Conservation (phyloP, 2,888 invertebrate species). For the Cyaniris semiargus region DNA sequence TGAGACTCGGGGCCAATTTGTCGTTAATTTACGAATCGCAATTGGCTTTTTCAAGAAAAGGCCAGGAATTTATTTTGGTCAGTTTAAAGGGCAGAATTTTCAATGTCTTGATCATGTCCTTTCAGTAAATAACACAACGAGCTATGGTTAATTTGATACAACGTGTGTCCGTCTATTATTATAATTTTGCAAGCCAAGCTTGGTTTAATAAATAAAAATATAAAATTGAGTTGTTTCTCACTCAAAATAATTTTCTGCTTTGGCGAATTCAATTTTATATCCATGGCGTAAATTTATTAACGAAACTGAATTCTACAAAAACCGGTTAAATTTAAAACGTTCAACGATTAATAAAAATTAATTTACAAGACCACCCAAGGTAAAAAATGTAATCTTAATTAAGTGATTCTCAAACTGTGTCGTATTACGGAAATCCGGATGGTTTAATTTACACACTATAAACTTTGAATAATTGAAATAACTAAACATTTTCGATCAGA, state of each 20-base stretch:
- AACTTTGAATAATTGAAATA: neutral
- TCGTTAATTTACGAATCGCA: neutral
- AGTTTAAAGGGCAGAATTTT: too few relatives aligned
- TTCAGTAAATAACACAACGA: too few relatives aligned
- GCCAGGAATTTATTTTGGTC: neutral
- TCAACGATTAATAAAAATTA: slow-evolving; percentile 20
- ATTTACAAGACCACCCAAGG: slow-evolving; percentile 30
- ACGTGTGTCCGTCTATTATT: too few relatives aligned
- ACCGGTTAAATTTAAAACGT: neutral
- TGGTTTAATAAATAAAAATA: neutral
- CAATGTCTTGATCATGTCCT: too few relatives aligned
- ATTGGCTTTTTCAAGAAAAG: neutral
- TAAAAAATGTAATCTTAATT: slow-evolving; percentile 28
- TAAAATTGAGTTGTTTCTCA: neutral
- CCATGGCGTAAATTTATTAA: neutral
- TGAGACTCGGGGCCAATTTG: neutral
- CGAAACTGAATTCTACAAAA: neutral
- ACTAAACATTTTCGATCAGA: neutral
- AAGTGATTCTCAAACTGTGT: slow-evolving; percentile 22
- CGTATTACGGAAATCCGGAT: slow-evolving; percentile 27
- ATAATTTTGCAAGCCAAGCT: neutral
- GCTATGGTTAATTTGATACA: too few relatives aligned
- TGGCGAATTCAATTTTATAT: neutral
- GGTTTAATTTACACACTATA: slow-evolving; percentile 11
- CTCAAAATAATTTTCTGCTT: neutral